A percentile compares a stretch with the other conserved stretches of the same genome.
These are phyloP conservation scores for Silurus glanis DNA, from an alignment of 2,113 vertebrate genomes.

Conservation along the genomic window DNA sequence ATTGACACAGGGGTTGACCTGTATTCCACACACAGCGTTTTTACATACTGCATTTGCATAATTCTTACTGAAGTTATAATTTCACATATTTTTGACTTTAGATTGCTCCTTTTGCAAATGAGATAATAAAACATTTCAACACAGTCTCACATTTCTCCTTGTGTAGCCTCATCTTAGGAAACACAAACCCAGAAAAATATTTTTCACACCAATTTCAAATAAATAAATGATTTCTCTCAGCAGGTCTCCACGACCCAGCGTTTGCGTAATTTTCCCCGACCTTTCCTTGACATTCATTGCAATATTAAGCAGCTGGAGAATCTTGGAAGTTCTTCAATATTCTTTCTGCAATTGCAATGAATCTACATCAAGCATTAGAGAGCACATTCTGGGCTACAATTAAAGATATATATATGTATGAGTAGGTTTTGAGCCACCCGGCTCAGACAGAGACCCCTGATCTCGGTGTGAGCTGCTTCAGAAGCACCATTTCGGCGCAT, in stretches of 20 bases:
- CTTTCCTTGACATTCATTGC: neutral
- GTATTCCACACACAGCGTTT: no score
- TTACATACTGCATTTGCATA: no score
- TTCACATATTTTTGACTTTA: no score
- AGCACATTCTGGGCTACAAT: slow-evolving; percentile 3
- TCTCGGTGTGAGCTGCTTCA: slow-evolving; percentile 21
- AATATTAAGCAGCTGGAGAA: neutral
- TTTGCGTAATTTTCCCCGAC: neutral
- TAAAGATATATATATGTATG: slow-evolving; percentile 36
- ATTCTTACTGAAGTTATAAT: no score
- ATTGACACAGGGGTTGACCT: no score
- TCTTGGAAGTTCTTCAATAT: neutral
- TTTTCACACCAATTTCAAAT: neutral
- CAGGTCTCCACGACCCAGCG: neutral
- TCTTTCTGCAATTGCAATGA: slow-evolving; percentile 12
- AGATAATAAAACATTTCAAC: neutral
- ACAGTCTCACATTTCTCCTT: neutral
- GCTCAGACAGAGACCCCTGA: neutral
- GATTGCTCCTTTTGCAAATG: no score
- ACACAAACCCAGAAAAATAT: neutral
- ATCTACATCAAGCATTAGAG: slow-evolving; percentile 32
- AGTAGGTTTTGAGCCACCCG: neutral
- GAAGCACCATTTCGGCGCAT: slow-evolving; percentile 28
- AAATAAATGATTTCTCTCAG: neutral
- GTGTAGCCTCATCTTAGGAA: neutral